Evolutionary conservation across 2,888 invertebrate genomes (phyloP).

Genomic region (Encarsia formosa): DNA sequence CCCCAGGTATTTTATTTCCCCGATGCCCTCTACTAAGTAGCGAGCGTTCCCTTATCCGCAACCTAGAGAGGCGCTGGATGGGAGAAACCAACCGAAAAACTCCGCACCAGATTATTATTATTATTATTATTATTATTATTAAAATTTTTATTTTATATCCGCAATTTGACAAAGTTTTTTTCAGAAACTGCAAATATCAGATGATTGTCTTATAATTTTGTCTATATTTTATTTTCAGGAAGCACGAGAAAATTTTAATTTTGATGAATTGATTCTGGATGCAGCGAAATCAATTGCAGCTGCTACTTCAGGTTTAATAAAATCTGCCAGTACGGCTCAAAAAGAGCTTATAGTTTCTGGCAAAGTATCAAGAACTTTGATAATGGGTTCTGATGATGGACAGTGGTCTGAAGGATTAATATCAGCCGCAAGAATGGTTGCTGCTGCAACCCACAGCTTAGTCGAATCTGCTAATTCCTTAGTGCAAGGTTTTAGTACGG

Average conservation of each 20-base stretch:
- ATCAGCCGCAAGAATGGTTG: conserved; percentile 91
- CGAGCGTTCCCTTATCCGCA: no score
- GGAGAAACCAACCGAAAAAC: no score
- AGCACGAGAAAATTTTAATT: conserved; percentile 84
- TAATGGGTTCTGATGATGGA: conserved; percentile 88
- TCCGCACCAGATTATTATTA: no score
- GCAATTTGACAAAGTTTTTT: no score
- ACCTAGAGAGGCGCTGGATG: no score
- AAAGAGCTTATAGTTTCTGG: conserved; percentile 88
- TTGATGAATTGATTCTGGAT: conserved; percentile 98
- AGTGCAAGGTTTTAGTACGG: conserved; percentile 86
- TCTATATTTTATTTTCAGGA: background rate
- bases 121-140: no score
- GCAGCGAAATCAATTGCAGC: conserved; percentile 97
- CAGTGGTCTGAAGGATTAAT: conserved; percentile 98
- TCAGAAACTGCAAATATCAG: no score
- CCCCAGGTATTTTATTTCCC: no score
- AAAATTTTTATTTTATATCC: no score
- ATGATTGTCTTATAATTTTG: no score
- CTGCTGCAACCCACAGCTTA: conserved; percentile 94
- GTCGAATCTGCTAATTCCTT: conserved; percentile 97
- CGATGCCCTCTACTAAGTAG: no score
- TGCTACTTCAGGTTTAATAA: conserved; percentile 93
- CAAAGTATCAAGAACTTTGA: conserved; percentile 77
- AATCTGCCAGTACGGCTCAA: conserved; percentile 96